Evolutionary conservation across 2,113 vertebrate genomes (phyloP).

Genomic region (Pseudonaja textilis): DNA sequence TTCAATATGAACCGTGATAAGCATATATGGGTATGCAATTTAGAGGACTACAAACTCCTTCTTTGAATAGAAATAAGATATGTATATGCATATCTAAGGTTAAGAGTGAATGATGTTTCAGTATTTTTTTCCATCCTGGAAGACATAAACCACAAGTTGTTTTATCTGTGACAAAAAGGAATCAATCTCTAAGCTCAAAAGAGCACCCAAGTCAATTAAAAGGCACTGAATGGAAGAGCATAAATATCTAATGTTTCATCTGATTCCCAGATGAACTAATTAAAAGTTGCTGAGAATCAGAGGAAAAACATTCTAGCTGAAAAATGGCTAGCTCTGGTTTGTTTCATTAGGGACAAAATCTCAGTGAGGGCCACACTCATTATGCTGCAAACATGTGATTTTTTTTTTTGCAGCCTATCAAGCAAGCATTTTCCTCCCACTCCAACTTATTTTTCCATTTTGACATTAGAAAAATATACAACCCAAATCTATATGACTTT

Average conservation of each 20-base stretch:
- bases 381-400: constrained; percentile 66
- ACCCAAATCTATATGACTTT: constrained; percentile 82
- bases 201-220: not conserved
- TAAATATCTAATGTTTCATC: constrained; percentile 50
- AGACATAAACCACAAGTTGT: not conserved
- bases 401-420: constrained; percentile 73
- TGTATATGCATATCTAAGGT: not conserved
- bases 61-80: not conserved
- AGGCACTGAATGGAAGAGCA: constrained; percentile 15
- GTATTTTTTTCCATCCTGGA: not conserved
- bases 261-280: constrained; percentile 66
- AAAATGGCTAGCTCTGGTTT: constrained; percentile 63
- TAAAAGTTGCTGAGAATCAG: constrained; percentile 65
- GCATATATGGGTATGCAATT: not conserved
- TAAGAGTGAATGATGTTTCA: not conserved
- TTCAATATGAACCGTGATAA: not conserved
- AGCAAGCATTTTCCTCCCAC: constrained; percentile 69
- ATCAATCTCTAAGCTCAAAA: not conserved
- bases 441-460: constrained; percentile 78
- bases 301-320: constrained; percentile 58
- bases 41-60: not conserved
- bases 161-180: constrained; percentile 17
- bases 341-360: constrained; percentile 59
- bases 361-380: constrained; percentile 58
- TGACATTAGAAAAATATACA: constrained; percentile 86